Conservation (phyloP, 35 echinoderm and acorn worm genomes). For the Hemicentrotus pulcherrimus region DNA sequence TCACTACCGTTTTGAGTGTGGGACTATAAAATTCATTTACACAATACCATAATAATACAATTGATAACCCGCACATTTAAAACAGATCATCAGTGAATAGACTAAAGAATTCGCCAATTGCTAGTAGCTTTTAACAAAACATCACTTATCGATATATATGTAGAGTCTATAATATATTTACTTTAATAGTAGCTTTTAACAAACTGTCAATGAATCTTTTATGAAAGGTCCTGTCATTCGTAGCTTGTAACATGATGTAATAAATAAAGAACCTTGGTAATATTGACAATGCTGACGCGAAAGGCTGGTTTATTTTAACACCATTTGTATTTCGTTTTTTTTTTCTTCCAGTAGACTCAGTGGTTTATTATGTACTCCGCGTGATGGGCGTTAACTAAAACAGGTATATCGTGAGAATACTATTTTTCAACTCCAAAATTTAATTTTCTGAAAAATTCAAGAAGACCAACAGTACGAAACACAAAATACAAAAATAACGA, state of each 20-base stretch:
- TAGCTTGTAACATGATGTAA: not conserved
- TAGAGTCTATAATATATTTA: not conserved
- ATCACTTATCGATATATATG: not conserved
- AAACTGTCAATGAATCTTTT: not conserved
- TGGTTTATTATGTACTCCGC: not conserved
- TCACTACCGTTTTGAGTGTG: too few species aligned
- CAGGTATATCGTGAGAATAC: not conserved
- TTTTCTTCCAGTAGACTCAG: not conserved
- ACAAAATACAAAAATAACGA: too few species aligned
- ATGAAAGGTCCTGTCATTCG: not conserved
- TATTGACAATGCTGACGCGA: not conserved
- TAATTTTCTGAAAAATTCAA: too few species aligned
- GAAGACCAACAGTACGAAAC: too few species aligned
- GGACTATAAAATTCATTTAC: too few species aligned
- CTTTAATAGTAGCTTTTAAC: not conserved
- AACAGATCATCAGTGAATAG: too few species aligned
- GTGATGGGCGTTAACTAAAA: not conserved
- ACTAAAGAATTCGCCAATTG: not conserved
- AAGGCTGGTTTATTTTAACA: not conserved
- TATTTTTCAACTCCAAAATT: not conserved
- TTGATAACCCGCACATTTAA: too few species aligned
- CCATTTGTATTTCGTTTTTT: not conserved
- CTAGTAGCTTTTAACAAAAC: conserved; percentile 11
- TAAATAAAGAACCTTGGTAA: not conserved
- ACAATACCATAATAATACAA: too few species aligned